phyloP scores from a whole-genome alignment of 2,888 invertebrate species.

The Diarsia mendica region DNA sequence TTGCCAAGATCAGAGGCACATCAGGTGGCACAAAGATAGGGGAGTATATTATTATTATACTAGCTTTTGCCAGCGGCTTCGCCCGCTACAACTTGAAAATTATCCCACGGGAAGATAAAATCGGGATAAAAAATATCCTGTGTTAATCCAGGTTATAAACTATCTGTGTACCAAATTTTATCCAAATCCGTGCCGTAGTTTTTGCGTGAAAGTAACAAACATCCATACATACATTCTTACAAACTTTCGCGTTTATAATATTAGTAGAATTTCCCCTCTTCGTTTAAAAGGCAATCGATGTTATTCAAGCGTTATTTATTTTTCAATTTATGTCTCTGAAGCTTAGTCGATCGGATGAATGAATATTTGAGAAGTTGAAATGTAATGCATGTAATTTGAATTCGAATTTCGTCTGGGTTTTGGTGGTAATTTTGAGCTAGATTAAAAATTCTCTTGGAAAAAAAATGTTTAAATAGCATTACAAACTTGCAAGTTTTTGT shows the following conservation, averaged over 20 bases:
- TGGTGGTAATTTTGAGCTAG: neutral
- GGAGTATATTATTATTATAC: slow-evolving; percentile 65
- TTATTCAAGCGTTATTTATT: slow-evolving; percentile 54
- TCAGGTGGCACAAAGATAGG: slow-evolving; percentile 74
- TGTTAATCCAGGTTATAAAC: too few species aligned
- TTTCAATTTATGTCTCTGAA: slow-evolving; percentile 54
- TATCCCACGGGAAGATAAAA: too few species aligned
- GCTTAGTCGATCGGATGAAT: slow-evolving; percentile 14
- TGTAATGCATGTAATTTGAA: slow-evolving; percentile 6
- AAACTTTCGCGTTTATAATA: too few species aligned
- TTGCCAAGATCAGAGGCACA: slow-evolving; percentile 80
- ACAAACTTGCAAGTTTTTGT: too few species aligned
- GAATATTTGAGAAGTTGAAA: slow-evolving; percentile 27
- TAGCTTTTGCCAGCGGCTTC: neutral
- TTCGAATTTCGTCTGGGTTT: neutral
- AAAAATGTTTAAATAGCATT: neutral
- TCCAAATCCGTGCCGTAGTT: too few species aligned
- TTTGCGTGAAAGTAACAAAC: too few species aligned
- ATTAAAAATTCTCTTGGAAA: neutral
- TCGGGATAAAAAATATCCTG: too few species aligned
- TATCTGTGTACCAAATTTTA: too few species aligned
- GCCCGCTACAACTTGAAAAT: too few species aligned
- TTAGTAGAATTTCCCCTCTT: slow-evolving; percentile 60
- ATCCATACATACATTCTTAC: too few species aligned
- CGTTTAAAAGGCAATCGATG: slow-evolving; percentile 66